Conservation (phyloP, 1,140 invertebrate species). For the Campoletis sonorensis region DNA sequence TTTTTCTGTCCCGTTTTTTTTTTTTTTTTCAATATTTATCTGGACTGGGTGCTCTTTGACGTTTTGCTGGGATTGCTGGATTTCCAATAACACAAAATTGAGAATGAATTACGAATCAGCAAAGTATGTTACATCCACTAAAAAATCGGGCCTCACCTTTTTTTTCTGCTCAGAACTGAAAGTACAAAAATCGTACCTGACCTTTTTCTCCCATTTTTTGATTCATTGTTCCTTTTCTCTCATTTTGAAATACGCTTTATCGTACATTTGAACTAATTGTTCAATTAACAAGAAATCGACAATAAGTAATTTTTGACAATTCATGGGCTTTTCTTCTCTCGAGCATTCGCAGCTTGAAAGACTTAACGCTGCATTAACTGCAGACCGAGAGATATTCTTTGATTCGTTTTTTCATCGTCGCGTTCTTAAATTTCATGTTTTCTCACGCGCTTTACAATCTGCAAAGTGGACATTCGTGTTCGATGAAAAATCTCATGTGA, state of each 20-base stretch:
- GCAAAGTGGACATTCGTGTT: conserved; percentile 36
- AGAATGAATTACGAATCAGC: background rate
- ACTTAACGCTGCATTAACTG: conserved; percentile 36
- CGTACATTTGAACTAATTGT: conserved; percentile 39
- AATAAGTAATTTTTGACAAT: background rate
- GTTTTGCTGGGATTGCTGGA: background rate
- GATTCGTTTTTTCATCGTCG: conserved; percentile 7
- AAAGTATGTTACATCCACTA: no score
- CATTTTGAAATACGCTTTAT: background rate
- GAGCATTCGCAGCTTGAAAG: background rate
- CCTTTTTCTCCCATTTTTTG: conserved; percentile 19
- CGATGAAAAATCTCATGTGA: conserved; percentile 30
- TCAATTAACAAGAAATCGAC: conserved; percentile 20
- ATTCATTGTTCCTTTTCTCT: background rate
- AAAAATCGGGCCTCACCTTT: background rate
- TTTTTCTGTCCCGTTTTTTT: conserved; percentile 1
- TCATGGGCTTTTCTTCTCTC: conserved; percentile 2
- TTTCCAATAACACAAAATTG: background rate
- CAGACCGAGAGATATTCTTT: background rate
- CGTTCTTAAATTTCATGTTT: conserved; percentile 5
- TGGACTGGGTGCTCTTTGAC: conserved; percentile 57
- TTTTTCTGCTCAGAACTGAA: background rate
- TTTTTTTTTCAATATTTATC: conserved; percentile 19
- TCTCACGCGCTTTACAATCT: background rate
- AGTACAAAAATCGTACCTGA: background rate